Evolutionary conservation across 2,113 vertebrate genomes (phyloP), one percentile per base, ranked within the genome.

Genomic region (Phodopus roborovskii): DNA sequence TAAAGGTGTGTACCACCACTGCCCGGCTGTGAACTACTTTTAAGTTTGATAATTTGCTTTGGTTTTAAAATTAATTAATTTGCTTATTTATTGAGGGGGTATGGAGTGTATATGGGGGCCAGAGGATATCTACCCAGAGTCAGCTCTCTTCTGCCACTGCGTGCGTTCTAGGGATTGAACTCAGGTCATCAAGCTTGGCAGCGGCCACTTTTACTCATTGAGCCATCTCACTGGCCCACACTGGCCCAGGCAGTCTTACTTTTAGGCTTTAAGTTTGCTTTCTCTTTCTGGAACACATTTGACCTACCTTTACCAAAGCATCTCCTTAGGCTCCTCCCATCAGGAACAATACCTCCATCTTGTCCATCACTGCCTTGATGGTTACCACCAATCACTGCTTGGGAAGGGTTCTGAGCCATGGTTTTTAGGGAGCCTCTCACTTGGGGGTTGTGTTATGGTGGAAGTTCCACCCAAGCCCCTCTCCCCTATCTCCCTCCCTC

Each of bases 251-350:
- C 30, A 56, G 19, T 56, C 50, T 53, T 7, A 81, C 10, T n/a
- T 22, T 56, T 36, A 81, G 10, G 33, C 36, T 81, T n/a, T 39
- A n/a, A 7, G 33, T 81, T 39, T 58, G 78, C 36, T 39, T 15
- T 56, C 10, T 28, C 58, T n/a, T 53, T 60, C 56, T 3, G 19
- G 33, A n/a, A 1, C 87, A 7, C 2, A 7, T 58, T 11, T 0
- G 17, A 7, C 5, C 19, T 11, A 7, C 20, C 22, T 83, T 24
- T 19, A 62, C 13, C 28, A 22, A 8, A 11, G n/a, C 2, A 9
- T 22, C 36, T 28, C 78, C 39, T 60, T 0, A 1, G 36, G 58
- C 10, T 62, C 26, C 28, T 79, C 4, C 36, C 9, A 0, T 16
- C 28, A 20, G 45, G 48, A 48, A 64, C 30, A 68, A 10, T 0